Evolutionary conservation across 2,797 vertebrate species (phyloP), one percentile per base, ranked within the genome.

Genomic region (Phoeniculus purpureus): DNA sequence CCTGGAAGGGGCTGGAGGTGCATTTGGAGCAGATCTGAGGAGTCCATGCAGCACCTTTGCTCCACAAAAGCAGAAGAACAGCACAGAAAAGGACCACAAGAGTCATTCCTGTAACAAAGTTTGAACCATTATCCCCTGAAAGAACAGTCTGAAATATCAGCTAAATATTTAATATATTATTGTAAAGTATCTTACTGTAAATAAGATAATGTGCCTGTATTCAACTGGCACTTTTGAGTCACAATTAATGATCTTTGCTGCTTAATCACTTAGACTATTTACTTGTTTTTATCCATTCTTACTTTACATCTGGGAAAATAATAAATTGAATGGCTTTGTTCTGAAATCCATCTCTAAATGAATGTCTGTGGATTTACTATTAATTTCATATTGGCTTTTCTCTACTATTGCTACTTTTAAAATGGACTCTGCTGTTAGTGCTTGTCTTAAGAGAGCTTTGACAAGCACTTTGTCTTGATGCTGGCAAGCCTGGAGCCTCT

Each of bases 81-180:
- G 47, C 56, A 19, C 22, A 32, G 27, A 73, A 67, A 66, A 83
- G 61, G 25, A 23, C 67, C 76, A n/a, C 43, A 50, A 51, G 21
- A 92, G 32, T 60, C 37, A 54, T 87, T 91, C n/a, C 40, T 2
- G 1, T 80, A 64, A 65, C 67, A n/a, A 84, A 84, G 47, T 82
- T 52, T 81, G 80, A 90, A 62, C 25, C 77, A 94, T 90, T 84
- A 91, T 58, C 62, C 59, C 19, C 55, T 90, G 88, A 87, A 89
- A 78, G 37, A 87, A 50, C 55, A 61, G 52, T 70, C 75, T 81
- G 56, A 84, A 86, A 82, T 67, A 47, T 10, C 51, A 61, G 51
- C 71, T 93, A 71, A 95, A 84, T 94, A 86, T 71, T 94, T 90
- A 85, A 92, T 93, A 92, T 71, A 92, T 78, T 7, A 85, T 59